Conservation (phyloP, 2,888 invertebrate genomes). For the Apotomis betuletana region DNA sequence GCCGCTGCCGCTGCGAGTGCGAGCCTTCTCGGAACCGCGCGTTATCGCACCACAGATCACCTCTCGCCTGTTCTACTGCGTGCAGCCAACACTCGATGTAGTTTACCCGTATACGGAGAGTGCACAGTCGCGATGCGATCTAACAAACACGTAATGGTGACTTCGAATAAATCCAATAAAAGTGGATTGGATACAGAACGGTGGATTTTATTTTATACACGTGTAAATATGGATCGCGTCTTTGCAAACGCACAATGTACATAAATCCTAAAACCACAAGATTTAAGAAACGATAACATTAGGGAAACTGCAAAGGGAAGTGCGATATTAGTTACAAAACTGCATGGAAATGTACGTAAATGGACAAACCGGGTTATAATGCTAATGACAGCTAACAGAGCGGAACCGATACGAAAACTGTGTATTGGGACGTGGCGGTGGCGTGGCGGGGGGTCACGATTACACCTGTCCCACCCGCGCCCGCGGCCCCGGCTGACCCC, state of each 20-base stretch:
- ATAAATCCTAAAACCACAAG: background rate
- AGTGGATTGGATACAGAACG: too few species aligned
- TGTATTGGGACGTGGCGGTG: constrained; percentile 53
- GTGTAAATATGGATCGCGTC: too few species aligned
- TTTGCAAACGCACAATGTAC: too few species aligned
- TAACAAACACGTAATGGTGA: too few species aligned
- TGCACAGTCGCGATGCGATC: too few species aligned
- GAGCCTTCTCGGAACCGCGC: constrained; percentile 5
- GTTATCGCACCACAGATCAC: constrained; percentile 1
- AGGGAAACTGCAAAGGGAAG: constrained; percentile 9
- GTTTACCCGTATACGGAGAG: background rate
- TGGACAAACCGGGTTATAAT: constrained; percentile 26
- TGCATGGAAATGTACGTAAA: constrained; percentile 18
- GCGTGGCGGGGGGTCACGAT: constrained; percentile 46
- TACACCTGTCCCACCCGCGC: background rate
- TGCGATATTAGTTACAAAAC: constrained; percentile 26
- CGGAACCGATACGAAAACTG: constrained; percentile 45
- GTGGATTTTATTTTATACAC: too few species aligned
- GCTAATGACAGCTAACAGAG: constrained; percentile 33
- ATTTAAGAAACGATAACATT: background rate
- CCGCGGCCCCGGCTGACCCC: background rate
- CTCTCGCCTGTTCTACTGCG: background rate
- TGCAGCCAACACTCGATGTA: background rate
- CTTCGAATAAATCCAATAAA: too few species aligned
- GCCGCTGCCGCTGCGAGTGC: background rate